Evolutionary conservation across 2,888 invertebrate genomes (phyloP), one percentile per base, ranked within the genome.

Genomic region (Mystacides longicornis): DNA sequence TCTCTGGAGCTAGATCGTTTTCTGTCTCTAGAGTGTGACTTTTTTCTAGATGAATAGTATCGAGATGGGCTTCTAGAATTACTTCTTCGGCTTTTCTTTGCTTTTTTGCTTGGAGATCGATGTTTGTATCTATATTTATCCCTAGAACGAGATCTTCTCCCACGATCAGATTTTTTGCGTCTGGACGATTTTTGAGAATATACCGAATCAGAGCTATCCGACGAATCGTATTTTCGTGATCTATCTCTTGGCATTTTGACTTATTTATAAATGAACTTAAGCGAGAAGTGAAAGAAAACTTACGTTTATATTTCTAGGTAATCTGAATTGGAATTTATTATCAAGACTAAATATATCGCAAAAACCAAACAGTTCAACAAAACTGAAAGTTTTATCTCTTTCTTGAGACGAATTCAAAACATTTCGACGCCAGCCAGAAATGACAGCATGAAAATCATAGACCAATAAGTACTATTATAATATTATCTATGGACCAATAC

Each of bases 191-290:
- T 52, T 19, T 57, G 54, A 18, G 57, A 57, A 20, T 58, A 58
- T 3, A 76, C 76, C 1, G 75, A 73, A 37, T 72, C 74, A 0
- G 77, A 75, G 63, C 74, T 74, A 49, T 67, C 67, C 1, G 77
- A 74, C 2, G 73, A 69, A 64, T 75, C 75, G 22, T 74, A 69
- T 22, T 51, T 51, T 27, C 59, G 46, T 4, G 59, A 54, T 51
- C 67, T 69, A 3, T 75, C 76, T 22, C 76, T 74, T 54, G 77
- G 77, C 77, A 77, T 75, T 43, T 37, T 14, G 5, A 7, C 11
- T 7, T 27, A 5, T 27, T 27, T 27, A 27, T 27, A n/a, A n/a
- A n/a, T n/a, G n/a, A n/a, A n/a, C n/a, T n/a, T n/a, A n/a, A n/a
- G n/a, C n/a, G n/a, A n/a, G n/a, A n/a, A n/a, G n/a, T n/a, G n/a